A percentile compares a stretch with the other conserved stretches of the same genome.
phyloP scores from a whole-genome alignment of 2,113 vertebrate genomes.

The Ammodytes dubius region DNA sequence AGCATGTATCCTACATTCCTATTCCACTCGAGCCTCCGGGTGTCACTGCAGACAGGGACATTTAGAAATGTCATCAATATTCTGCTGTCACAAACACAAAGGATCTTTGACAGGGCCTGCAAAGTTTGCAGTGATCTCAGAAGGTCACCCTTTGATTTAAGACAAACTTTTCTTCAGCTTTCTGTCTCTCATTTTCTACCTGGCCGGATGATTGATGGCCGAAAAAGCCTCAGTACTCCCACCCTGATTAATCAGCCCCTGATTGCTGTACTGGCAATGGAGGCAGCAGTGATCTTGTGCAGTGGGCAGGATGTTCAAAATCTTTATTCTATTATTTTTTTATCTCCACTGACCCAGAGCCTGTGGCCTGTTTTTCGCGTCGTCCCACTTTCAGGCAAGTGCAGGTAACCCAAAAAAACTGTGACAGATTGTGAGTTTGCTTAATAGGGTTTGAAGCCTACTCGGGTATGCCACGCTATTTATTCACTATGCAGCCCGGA shows the following conservation, averaged over 20 bases:
- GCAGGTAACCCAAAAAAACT: slow-evolving; percentile 55
- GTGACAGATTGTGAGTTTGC: slow-evolving; percentile 22
- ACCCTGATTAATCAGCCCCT: not conserved
- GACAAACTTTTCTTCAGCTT: not conserved
- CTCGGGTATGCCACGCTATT: slow-evolving; percentile 8
- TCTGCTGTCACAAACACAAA: slow-evolving; percentile 35
- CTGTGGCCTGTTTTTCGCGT: slow-evolving; percentile 51
- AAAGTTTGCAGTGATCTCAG: slow-evolving; percentile 15
- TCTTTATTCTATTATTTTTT: slow-evolving; percentile 39
- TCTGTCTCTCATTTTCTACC: not conserved
- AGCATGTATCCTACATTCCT: slow-evolving; percentile 42
- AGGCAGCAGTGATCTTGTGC: slow-evolving; percentile 35
- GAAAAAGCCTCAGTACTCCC: not conserved
- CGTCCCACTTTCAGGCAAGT: slow-evolving; percentile 59
- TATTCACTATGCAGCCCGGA: slow-evolving; percentile 30
- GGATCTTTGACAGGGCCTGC: not conserved
- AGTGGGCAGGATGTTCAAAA: slow-evolving; percentile 7
- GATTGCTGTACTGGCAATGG: slow-evolving; percentile 21
- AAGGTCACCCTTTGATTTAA: slow-evolving; percentile 18
- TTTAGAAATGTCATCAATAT: slow-evolving; percentile 54
- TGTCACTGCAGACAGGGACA: slow-evolving; percentile 27
- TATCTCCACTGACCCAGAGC: slow-evolving; percentile 57
- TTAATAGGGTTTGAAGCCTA: not conserved
- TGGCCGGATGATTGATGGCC: not conserved
- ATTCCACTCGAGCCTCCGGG: slow-evolving; percentile 11